These are phyloP conservation scores for Lepilemur ruficaudatus DNA, from an alignment of 2,797 vertebrate species.

Conservation along the genomic window DNA sequence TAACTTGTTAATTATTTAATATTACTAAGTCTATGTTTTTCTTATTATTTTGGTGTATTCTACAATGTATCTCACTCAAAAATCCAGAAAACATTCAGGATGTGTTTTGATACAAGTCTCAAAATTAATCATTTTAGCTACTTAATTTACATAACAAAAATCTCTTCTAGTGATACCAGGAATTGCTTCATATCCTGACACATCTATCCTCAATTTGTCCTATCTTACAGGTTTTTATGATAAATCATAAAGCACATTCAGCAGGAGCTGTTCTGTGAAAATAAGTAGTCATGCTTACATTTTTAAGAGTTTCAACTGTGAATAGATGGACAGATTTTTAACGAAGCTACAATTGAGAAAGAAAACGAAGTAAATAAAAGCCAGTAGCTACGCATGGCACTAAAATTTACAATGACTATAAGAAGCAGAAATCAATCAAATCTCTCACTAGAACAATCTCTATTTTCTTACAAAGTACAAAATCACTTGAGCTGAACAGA, in stretches of 20 bases:
- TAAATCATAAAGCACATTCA: conserved; percentile 69
- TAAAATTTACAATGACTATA: conserved; percentile 70
- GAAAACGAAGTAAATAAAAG: conserved; percentile 73
- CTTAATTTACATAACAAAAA: conserved; percentile 50
- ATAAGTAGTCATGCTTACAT: conserved; percentile 50
- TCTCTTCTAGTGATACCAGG: conserved; percentile 51
- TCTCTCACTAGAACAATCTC: conserved; percentile 69
- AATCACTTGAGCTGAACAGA: conserved; percentile 53
- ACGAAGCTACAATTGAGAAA: conserved; percentile 73
- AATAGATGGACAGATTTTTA: conserved; percentile 75
- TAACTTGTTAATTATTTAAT: neutral
- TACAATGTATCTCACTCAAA: neutral
- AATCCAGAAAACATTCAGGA: conserved; percentile 8
- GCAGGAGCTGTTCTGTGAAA: conserved; percentile 71
- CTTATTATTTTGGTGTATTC: neutral
- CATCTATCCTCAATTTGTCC: conserved; percentile 65
- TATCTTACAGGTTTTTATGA: conserved; percentile 74
- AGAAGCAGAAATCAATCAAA: conserved; percentile 75
- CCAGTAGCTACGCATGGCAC: conserved; percentile 43
- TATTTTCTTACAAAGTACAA: conserved; percentile 58
- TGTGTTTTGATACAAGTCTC: conserved; percentile 43
- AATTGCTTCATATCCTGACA: conserved; percentile 42
- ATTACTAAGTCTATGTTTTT: neutral
- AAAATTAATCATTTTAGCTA: neutral
- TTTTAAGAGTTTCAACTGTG: conserved; percentile 59